Base-by-base conservation (phyloP, 2,888 invertebrate species). In the Rhagium mordax region DNA sequence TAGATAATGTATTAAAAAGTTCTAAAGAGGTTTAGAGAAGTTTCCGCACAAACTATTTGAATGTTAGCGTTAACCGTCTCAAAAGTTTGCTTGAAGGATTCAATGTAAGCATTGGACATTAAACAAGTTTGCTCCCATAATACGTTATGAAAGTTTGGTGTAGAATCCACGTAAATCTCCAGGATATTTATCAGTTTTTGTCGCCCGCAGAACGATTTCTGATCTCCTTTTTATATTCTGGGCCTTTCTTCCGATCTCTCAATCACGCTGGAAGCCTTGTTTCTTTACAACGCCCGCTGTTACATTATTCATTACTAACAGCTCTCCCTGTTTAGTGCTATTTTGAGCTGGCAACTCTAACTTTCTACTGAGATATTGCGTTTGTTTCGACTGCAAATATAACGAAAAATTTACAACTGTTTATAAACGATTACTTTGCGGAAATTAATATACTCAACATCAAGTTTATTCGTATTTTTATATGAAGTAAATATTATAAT, bases 211-310 rank as follows among this genome's bases (percentile, higher is more conserved):
- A 88, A 87, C 88, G 88, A 88, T 88, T 88, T 86, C 87, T 87
- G 87, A 87, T 87, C 87, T 87, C 88, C 87, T 87, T 88, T 88
- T 88, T 87, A 87, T 88, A 88, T 88, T 87, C 88, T 83, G 85
- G 81, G 84, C 87, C 87, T 85, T 85, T 85, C 87, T 83, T 84
- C 83, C 87, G 86, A 87, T 87, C 87, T 87, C 87, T 87, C 87
- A 87, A 87, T 87, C 87, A 87, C 86, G 85, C 83, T 82, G 80
- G 83, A 84, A 85, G 86, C 85, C 85, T 87, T 87, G 87, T 87
- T 87, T 87, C 87, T 87, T 87, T 86, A 85, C 86, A 85, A 85
- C 85, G 84, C 85, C 86, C 85, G 83, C 87, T 87, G 85, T 87
- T 88, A 86, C 88, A 88, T 88, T 87, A 88, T 88, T 88, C 88